Evolutionary conservation across 2,797 vertebrate species (phyloP).

Genomic region (Notolepis coatsorum): DNA sequence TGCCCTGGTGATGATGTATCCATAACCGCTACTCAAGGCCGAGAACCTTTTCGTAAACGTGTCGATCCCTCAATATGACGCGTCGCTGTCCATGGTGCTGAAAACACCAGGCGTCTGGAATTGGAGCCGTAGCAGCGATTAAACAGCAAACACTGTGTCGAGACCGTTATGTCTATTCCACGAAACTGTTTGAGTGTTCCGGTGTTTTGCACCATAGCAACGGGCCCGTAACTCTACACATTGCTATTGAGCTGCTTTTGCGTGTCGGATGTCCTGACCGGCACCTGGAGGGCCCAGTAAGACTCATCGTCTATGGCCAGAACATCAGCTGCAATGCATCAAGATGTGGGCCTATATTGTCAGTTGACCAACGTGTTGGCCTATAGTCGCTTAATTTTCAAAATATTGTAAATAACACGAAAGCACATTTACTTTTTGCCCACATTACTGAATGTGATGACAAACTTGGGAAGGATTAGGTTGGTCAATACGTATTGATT

Average conservation of each 20-base stretch:
- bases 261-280: slow-evolving; percentile 80
- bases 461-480: not conserved
- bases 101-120: slow-evolving; percentile 48
- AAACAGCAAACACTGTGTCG: slow-evolving; percentile 10
- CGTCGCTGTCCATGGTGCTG: slow-evolving; percentile 81
- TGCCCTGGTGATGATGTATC: slow-evolving; percentile 3
- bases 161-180: slow-evolving; percentile 41
- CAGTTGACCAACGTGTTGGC: not conserved
- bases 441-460: no score
- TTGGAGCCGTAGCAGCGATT: no score
- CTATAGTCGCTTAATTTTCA: no score
- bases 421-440: no score
- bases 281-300: not conserved
- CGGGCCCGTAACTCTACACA: slow-evolving; percentile 68
- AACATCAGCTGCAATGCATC: not conserved
- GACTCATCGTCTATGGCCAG: not conserved
- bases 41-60: no score
- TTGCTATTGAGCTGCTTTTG: slow-evolving; percentile 56
- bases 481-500: slow-evolving; percentile 23
- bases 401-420: no score
- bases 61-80: no score
- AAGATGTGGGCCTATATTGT: not conserved
- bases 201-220: slow-evolving; percentile 72
- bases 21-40: slow-evolving; percentile 14
- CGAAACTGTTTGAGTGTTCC: slow-evolving; percentile 42